Evolutionary conservation across 2,113 vertebrate species (phyloP).

Genomic region (Phrynosoma blainvillii): DNA sequence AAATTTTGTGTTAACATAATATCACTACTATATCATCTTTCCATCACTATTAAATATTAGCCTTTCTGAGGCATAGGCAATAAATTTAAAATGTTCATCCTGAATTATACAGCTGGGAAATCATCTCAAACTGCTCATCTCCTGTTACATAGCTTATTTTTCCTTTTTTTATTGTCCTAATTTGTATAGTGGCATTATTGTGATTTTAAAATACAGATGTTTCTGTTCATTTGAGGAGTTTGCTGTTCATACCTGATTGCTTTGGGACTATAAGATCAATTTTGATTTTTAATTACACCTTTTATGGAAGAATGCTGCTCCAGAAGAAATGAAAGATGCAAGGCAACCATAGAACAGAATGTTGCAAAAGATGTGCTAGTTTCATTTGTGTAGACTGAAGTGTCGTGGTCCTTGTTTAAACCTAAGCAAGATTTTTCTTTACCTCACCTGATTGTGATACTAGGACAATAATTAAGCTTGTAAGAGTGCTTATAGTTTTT

Average conservation of each 20-base stretch:
- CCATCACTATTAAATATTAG: neutral
- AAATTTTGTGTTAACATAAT: neutral
- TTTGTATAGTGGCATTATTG: neutral
- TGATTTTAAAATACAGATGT: constrained; percentile 14
- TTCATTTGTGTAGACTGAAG: neutral
- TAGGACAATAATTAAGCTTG: neutral
- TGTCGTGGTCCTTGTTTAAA: no score
- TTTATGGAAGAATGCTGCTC: neutral
- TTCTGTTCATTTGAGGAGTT: neutral
- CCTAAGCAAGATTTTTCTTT: neutral
- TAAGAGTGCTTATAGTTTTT: neutral
- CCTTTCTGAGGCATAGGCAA: neutral
- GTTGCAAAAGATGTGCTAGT: neutral
- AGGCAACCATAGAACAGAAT: neutral
- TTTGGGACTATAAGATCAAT: neutral
- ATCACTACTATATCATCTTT: neutral
- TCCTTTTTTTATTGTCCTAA: constrained; percentile 10
- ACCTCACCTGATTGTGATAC: neutral
- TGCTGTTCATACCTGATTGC: neutral
- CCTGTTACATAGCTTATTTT: neutral
- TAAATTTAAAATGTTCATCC: neutral
- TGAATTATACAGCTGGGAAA: constrained; percentile 14
- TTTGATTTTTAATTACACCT: neutral
- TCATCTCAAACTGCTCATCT: neutral
- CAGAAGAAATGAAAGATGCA: neutral